A percentile compares a stretch with the other conserved stretches of the same genome.
phyloP scores from a whole-genome alignment of 2,888 invertebrate species.

The Trachelus tabidus region DNA sequence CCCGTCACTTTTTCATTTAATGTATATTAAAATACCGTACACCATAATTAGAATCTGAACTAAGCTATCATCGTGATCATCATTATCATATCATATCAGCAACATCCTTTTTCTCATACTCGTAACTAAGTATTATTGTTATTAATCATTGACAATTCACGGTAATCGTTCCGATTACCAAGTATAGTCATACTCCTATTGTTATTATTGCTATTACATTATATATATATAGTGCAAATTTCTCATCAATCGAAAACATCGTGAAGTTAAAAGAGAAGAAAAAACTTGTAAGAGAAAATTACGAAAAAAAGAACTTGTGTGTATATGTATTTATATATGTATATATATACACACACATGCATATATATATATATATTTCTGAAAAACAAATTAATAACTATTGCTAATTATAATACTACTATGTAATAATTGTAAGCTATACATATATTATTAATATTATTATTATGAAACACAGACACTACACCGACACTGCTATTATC shows the following conservation, averaged over 20 bases:
- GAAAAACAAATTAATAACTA: slow-evolving; percentile 2
- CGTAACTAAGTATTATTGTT: not conserved
- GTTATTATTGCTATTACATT: not conserved
- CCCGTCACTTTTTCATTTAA: not conserved
- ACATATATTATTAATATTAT: not conserved
- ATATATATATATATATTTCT: not conserved
- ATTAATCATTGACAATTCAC: not conserved
- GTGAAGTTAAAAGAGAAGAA: not conserved
- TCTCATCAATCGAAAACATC: not conserved
- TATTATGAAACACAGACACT: not conserved
- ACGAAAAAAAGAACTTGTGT: not conserved
- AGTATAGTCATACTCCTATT: not conserved
- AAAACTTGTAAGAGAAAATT: not conserved
- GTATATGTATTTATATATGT: not conserved
- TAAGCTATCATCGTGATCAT: not conserved
- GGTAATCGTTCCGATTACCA: not conserved
- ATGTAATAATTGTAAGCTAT: not conserved
- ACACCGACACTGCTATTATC: not conserved
- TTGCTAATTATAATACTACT: not conserved
- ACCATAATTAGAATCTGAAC: not conserved
- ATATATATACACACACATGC: not conserved
- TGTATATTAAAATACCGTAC: not conserved
- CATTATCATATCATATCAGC: not conserved
- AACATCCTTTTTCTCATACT: not conserved
- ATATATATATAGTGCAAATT: not conserved